phyloP scores from a whole-genome alignment of 2,113 vertebrate genomes.

The Symphodus melops region DNA sequence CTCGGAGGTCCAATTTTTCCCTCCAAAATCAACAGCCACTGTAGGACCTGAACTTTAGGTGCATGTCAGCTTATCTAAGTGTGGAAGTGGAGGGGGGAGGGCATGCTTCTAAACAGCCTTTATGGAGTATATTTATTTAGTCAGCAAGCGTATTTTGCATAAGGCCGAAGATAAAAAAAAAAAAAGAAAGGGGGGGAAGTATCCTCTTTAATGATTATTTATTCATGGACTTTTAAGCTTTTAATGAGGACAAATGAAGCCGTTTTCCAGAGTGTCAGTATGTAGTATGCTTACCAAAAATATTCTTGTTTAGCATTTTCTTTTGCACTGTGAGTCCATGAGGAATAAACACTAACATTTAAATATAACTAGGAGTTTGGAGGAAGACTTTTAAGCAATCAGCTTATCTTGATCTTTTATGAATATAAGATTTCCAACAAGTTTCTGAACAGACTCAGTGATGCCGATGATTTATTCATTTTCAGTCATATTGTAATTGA shows the following conservation, averaged over 20 bases:
- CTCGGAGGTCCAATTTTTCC: constrained; percentile 80
- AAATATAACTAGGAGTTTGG: constrained; percentile 74
- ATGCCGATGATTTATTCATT: constrained; percentile 39
- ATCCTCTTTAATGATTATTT: constrained; percentile 84
- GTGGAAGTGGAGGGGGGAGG: constrained; percentile 62
- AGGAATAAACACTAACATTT: constrained; percentile 82
- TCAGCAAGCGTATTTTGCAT: constrained; percentile 74
- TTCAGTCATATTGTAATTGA: constrained; percentile 29
- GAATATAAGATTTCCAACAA: constrained; percentile 55
- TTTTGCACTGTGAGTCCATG: constrained; percentile 67
- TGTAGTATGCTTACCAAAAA: constrained; percentile 84
- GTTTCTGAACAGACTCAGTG: constrained; percentile 58
- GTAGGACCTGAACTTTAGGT: constrained; percentile 68
- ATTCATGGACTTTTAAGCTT: constrained; percentile 88
- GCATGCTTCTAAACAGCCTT: constrained; percentile 76
- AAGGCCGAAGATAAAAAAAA: constrained; percentile 66
- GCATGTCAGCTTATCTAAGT: constrained; percentile 74
- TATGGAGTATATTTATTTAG: constrained; percentile 78
- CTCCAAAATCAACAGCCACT: constrained; percentile 69
- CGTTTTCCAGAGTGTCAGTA: constrained; percentile 84
- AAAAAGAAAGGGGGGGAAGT: constrained; percentile 40
- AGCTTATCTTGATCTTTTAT: constrained; percentile 68
- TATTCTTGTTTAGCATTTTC: constrained; percentile 83
- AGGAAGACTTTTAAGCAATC: constrained; percentile 60
- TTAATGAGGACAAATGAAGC: constrained; percentile 89